phyloP scores from a whole-genome alignment of 2,888 invertebrate genomes.

The Lochmaea crataegi region DNA sequence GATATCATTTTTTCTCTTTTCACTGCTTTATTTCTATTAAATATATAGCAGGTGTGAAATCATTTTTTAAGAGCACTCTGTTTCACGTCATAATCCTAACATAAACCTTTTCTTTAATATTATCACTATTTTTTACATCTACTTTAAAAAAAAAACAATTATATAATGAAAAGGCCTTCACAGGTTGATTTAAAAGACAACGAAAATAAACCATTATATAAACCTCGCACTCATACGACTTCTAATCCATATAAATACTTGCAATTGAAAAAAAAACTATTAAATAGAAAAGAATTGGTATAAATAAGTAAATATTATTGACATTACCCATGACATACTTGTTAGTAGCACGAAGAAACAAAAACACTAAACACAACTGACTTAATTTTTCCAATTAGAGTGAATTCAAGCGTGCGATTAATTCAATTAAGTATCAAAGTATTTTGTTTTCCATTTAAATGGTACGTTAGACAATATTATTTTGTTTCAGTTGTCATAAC shows the following conservation, averaged over 20 bases:
- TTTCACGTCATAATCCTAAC: no score
- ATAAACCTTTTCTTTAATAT: neutral
- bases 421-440: conserved; percentile 24
- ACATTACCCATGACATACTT: conserved; percentile 40
- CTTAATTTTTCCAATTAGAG: conserved; percentile 35
- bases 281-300: neutral
- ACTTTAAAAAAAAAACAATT: no score
- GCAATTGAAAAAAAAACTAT: neutral
- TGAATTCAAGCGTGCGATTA: conserved; percentile 32
- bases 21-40: no score
- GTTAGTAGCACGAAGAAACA: conserved; percentile 13
- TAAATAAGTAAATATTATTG: conserved; percentile 23
- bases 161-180: neutral
- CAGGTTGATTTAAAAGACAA: neutral
- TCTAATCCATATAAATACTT: neutral
- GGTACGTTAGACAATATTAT: conserved; percentile 1
- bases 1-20: no score
- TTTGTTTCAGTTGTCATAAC: conserved; percentile 7
- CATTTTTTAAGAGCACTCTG: no score
- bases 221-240: neutral
- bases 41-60: no score
- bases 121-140: neutral
- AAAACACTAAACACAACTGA: conserved; percentile 30
- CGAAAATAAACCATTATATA: neutral
- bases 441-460: conserved; percentile 11